A percentile compares a stretch with the other conserved stretches of the same genome.
phyloP scores from a whole-genome alignment of 2,113 vertebrate genomes.

The Cavia aperea region DNA sequence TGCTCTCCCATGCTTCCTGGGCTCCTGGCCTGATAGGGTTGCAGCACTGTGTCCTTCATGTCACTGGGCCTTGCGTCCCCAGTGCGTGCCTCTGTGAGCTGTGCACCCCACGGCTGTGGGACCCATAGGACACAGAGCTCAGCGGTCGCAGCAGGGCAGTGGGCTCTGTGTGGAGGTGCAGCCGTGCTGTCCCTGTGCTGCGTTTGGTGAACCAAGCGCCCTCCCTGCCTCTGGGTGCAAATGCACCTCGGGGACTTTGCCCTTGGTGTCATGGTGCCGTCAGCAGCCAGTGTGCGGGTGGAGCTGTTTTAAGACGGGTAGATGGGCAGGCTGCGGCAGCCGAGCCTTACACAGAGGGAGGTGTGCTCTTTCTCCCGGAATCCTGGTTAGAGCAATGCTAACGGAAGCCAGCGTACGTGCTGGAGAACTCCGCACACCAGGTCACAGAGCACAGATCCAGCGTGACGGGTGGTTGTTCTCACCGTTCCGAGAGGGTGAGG shows the following conservation, averaged over 20 bases:
- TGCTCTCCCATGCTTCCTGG: neutral
- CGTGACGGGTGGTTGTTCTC: neutral
- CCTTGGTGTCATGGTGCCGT: accelerated
- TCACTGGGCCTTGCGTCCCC: neutral
- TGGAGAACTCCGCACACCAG: neutral
- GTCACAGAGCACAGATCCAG: accelerated
- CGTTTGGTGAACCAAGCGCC: accelerated
- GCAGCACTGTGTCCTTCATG: neutral
- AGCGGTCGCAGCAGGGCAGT: neutral
- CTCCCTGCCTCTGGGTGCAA: neutral
- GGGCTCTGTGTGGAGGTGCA: neutral
- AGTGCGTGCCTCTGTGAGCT: neutral
- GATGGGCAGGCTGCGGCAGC: neutral
- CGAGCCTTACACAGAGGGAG: accelerated
- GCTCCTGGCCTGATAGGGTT: neutral
- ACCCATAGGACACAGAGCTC: neutral
- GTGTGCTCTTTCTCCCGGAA: neutral
- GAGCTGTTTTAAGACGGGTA: neutral
- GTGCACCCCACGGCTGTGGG: too few species aligned
- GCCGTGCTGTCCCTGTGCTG: neutral
- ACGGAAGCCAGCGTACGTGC: neutral
- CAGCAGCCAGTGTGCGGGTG: accelerated
- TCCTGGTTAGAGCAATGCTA: accelerated
- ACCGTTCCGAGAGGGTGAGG: neutral
- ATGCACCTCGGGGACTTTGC: accelerated